Base-by-base conservation (phyloP, 30 jellyfish, hydroid and myxozoan genomes). In the Mastigias papua region DNA sequence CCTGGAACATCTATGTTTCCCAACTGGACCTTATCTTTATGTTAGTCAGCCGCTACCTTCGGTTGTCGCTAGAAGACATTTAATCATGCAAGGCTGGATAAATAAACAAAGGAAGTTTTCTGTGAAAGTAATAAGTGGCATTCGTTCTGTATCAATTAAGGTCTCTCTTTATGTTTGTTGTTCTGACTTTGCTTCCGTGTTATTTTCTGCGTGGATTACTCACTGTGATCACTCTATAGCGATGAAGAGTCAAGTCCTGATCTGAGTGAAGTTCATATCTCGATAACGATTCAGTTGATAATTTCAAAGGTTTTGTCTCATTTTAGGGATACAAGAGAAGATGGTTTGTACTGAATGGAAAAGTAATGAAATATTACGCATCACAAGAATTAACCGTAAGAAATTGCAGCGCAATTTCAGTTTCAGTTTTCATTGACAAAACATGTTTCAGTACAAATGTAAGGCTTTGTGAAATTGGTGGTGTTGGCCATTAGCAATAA, bases 271-370 rank as follows among this genome's bases (percentile, higher is more conserved):
- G n/a, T n/a, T n/a, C n/a, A n/a, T n/a, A n/a, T n/a, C n/a, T n/a
- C n/a, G n/a, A n/a, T n/a, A n/a, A n/a, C n/a, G 13, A 15, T 42
- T 42, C 54, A 42, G 7, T 4, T 15, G 13, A 15, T 15, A 8
- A 42, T 54, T 0, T 10, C 23, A 54, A 54, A 3, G 67, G 5
- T 54, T 54, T 54, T 19, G 27, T 54, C 26, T 23, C 15, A 0
- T 10, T 63, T 63, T 63, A 89, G 97, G 97, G 92, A 27, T 89
- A 73, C 78, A 89, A 80, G 90, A 89, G 81, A 54, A 63, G 97
- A 80, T 89, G 97, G 97, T 89, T 89, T 89, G 93, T 89, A 8
- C 73, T 89, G 73, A 57, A 54, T 63, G 90, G 82, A 61, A 81
- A 67, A 21, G 76, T 71, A 19, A 61, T 89, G 66, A 89, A 89